Evolutionary conservation across 2,888 invertebrate genomes (phyloP).

Genomic region (Drosophila prostipennis): DNA sequence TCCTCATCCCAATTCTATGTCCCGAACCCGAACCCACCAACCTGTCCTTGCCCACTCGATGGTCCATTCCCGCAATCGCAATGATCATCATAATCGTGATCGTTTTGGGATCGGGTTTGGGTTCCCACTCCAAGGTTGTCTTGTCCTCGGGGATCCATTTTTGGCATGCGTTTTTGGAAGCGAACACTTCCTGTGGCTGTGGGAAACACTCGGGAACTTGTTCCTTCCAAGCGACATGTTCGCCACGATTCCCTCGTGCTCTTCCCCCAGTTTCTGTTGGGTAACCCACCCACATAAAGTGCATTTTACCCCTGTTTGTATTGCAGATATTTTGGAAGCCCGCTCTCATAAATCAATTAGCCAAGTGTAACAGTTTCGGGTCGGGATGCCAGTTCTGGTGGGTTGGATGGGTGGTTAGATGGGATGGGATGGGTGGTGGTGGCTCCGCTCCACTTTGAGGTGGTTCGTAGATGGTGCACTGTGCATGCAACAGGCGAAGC

Average conservation of each 20-base stretch:
- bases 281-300: conserved; percentile 59
- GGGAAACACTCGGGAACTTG: conserved; percentile 67
- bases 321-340: conserved; percentile 45
- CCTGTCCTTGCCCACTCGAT: conserved; percentile 20
- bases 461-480: conserved; percentile 10
- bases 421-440: conserved; percentile 15
- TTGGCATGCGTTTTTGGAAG: conserved; percentile 74
- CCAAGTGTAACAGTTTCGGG: conserved; percentile 61
- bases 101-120: conserved; percentile 64
- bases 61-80: conserved; percentile 59
- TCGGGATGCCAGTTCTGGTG: conserved; percentile 10
- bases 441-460: conserved; percentile 19
- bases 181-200: conserved; percentile 76
- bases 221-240: conserved; percentile 51
- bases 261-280: conserved; percentile 41
- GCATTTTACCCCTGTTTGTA: conserved; percentile 39
- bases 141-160: conserved; percentile 73
- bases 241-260: not conserved
- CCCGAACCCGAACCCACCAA: conserved; percentile 1
- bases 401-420: conserved; percentile 7
- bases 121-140: conserved; percentile 58
- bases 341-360: conserved; percentile 71
- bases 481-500: conserved; percentile 52
- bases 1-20: conserved; percentile 8
- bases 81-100: conserved; percentile 77